phyloP scores from a whole-genome alignment of 2,888 invertebrate species.

The Xestia ashworthii region DNA sequence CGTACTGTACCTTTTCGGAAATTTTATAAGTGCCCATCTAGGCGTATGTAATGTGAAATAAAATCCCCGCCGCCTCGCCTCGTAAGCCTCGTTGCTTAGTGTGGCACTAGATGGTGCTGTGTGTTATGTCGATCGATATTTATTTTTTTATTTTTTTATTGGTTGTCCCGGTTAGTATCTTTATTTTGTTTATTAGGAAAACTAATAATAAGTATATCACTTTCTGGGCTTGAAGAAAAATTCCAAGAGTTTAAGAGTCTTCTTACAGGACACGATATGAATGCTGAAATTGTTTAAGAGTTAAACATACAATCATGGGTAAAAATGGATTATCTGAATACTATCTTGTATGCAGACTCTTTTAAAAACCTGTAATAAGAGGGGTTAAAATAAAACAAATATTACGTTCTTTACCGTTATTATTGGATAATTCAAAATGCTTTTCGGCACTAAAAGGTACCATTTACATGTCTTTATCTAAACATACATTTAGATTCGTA shows the following conservation, averaged over 20 bases:
- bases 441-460: conserved; percentile 79
- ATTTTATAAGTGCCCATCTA: no score
- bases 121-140: no score
- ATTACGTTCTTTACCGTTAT: conserved; percentile 72
- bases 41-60: no score
- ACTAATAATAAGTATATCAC: not conserved
- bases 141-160: no score
- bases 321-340: not conserved
- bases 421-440: conserved; percentile 87
- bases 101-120: no score
- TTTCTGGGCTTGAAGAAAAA: no score
- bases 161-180: not conserved
- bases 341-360: not conserved
- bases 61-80: no score
- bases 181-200: not conserved
- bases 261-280: no score
- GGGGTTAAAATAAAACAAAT: conserved; percentile 73
- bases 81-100: no score
- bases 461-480: conserved; percentile 81
- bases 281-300: no score
- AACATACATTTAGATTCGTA: conserved; percentile 81
- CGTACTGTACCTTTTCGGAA: no score
- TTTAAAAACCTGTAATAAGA: not conserved
- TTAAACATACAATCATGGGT: not conserved
- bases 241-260: no score